phyloP scores from a whole-genome alignment of 2,113 vertebrate genomes.

The Halichoerus grypus region DNA sequence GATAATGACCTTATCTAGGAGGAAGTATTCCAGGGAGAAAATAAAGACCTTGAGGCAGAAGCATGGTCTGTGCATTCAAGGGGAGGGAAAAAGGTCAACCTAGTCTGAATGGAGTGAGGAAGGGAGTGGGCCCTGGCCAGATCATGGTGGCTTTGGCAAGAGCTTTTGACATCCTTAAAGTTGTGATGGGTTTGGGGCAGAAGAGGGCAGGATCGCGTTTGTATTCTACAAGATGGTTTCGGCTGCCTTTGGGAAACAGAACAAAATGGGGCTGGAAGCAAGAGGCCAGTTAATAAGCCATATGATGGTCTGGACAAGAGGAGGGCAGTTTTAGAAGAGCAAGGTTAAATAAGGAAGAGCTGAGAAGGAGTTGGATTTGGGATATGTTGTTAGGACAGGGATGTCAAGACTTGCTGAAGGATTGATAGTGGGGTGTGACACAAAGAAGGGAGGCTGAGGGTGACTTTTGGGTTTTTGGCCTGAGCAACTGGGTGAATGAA shows the following conservation, averaged over 20 bases:
- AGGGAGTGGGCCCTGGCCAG: background rate
- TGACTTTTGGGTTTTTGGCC: background rate
- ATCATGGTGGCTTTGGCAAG: background rate
- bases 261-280: background rate
- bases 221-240: background rate
- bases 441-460: background rate
- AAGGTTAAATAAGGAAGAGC: background rate
- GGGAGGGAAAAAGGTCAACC: background rate
- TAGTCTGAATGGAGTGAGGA: background rate
- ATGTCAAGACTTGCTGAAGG: background rate
- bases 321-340: background rate
- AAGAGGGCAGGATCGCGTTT: background rate
- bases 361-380: background rate
- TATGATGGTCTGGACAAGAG: background rate
- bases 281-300: background rate
- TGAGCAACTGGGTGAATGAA: background rate
- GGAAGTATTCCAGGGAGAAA: background rate
- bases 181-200: background rate
- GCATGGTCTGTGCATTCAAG: fast-evolving
- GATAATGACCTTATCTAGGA: background rate
- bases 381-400: background rate
- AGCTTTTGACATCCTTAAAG: background rate
- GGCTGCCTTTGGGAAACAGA: background rate
- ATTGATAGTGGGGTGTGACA: background rate
- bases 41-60: background rate